Conservation (phyloP, 2,888 invertebrate species). For the Ectemnius cavifrons region DNA sequence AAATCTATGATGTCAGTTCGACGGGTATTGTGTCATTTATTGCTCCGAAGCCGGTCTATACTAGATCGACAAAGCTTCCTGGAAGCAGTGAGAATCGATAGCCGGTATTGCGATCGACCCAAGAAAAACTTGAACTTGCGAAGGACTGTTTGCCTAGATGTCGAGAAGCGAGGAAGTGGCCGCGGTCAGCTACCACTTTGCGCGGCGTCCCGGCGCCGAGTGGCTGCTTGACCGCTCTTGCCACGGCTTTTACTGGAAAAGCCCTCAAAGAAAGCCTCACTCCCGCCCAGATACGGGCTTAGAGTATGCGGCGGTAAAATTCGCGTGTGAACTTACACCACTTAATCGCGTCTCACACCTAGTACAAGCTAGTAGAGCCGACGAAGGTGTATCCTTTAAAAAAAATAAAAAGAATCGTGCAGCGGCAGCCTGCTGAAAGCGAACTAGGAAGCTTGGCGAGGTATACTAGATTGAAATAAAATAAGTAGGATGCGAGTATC, state of each 20-base stretch:
- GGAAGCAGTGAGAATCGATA: slow-evolving; percentile 17
- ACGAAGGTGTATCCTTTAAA: no score
- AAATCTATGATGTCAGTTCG: slow-evolving; percentile 39
- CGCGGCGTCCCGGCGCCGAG: slow-evolving; percentile 16
- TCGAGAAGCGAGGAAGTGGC: slow-evolving; percentile 33
- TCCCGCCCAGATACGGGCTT: neutral
- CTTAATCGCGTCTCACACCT: no score
- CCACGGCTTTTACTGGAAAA: slow-evolving; percentile 28
- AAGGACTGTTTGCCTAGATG: slow-evolving; percentile 33
- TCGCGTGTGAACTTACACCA: no score
- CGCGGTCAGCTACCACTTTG: slow-evolving; percentile 28
- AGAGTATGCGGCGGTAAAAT: neutral
- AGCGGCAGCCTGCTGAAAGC: no score
- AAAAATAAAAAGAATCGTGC: no score
- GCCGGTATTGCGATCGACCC: slow-evolving; percentile 11
- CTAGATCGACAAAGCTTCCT: slow-evolving; percentile 39
- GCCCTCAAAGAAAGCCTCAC: slow-evolving; percentile 9
- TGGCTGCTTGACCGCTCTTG: slow-evolving; percentile 7
- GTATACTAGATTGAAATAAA: no score
- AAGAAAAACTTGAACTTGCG: slow-evolving; percentile 35
- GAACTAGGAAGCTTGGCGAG: no score
- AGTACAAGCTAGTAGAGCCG: no score
- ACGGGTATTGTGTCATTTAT: slow-evolving; percentile 25
- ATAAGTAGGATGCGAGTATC: no score
- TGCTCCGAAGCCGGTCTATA: slow-evolving; percentile 15